Evolutionary conservation across 2,797 vertebrate species (phyloP).

Genomic region (Huso huso): DNA sequence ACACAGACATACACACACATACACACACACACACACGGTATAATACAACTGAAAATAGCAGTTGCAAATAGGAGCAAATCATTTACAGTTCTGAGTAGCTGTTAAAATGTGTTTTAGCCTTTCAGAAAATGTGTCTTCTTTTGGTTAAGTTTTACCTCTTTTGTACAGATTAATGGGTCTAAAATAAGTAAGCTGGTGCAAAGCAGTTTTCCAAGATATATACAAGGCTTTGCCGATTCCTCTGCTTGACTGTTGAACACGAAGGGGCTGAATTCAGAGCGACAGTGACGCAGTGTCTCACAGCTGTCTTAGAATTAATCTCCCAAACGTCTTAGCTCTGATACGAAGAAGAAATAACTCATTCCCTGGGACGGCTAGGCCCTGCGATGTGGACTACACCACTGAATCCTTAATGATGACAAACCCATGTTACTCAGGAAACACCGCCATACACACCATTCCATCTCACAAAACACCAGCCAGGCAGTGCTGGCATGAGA

Average conservation of each 20-base stretch:
- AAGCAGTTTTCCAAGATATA: neutral
- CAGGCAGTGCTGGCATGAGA: neutral
- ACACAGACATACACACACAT: too few relatives aligned
- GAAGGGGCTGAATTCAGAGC: neutral
- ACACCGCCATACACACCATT: neutral
- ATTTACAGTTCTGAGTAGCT: too few relatives aligned
- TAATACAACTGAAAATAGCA: too few relatives aligned
- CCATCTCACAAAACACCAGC: neutral
- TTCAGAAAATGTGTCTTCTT: too few relatives aligned
- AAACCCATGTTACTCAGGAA: neutral
- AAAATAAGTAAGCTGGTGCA: neutral
- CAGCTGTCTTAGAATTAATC: neutral
- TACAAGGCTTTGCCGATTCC: neutral
- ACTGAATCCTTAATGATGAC: neutral
- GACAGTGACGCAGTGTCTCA: neutral
- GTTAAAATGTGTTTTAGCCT: too few relatives aligned
- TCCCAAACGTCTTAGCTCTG: neutral
- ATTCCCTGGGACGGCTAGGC: slow-evolving; percentile 1
- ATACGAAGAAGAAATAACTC: slow-evolving; percentile 1
- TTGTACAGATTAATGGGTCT: neutral
- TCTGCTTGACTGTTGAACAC: neutral
- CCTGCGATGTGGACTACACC: neutral
- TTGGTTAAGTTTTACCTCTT: too few relatives aligned
- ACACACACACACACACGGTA: too few relatives aligned
- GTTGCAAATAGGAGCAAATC: too few relatives aligned